Evolutionary conservation across 2,113 vertebrate genomes (phyloP).

Genomic region (Alethe castanea): DNA sequence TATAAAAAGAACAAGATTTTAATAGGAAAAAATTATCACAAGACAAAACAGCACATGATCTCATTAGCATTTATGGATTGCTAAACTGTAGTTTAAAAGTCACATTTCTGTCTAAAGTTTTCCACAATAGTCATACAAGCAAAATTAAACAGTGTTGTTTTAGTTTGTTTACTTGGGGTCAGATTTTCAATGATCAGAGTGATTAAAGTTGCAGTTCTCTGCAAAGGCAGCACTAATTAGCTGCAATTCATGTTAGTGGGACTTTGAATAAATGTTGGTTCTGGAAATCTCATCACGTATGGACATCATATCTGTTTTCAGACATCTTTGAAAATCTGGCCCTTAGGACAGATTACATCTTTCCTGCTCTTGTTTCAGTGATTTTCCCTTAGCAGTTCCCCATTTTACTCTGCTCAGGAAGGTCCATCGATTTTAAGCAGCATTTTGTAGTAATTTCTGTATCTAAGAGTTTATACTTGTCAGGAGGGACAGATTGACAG

Average conservation of each 20-base stretch:
- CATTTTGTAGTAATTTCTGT: neutral
- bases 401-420: neutral
- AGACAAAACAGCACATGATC: neutral
- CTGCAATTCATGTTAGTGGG: neutral
- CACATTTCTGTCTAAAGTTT: slow-evolving; percentile 14
- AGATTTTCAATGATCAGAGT: neutral
- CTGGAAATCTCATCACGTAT: neutral
- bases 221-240: neutral
- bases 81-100: slow-evolving; percentile 23
- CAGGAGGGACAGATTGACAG: neutral
- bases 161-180: neutral
- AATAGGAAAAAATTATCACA: slow-evolving; percentile 32
- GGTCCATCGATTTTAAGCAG: neutral
- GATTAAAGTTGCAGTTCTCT: neutral
- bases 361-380: neutral
- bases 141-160: neutral
- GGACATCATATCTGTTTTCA: neutral
- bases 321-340: neutral
- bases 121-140: neutral
- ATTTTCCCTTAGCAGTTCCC: neutral
- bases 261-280: neutral
- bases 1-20: slow-evolving; percentile 46
- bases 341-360: neutral
- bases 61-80: slow-evolving; percentile 34
- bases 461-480: neutral